Conservation (phyloP, 2,113 vertebrate species). For the Hypomesus transpacificus region DNA sequence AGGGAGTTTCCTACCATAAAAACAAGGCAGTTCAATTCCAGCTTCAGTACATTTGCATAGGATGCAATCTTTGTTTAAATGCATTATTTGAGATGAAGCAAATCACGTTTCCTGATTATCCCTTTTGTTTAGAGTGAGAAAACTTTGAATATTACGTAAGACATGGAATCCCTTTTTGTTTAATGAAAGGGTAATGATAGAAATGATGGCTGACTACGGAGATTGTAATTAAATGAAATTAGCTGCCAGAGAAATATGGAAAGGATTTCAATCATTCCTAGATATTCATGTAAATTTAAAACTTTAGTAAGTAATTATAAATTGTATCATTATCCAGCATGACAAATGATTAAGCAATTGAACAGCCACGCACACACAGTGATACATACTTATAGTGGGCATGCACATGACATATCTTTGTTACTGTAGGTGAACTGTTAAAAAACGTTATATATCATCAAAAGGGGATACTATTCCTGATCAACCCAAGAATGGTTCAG, state of each 20-base stretch:
- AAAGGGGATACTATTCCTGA: not conserved
- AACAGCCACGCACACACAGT: not conserved
- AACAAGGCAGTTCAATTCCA: too few relatives aligned
- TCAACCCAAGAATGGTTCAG: not conserved
- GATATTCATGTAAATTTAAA: not conserved
- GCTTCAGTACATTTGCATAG: too few relatives aligned
- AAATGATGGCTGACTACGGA: constrained; percentile 12
- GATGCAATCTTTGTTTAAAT: not conserved
- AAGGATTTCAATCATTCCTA: constrained; percentile 13
- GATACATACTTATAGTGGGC: constrained; percentile 2
- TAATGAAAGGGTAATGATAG: constrained; percentile 17
- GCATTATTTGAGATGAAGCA: not conserved
- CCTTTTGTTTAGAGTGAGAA: not conserved
- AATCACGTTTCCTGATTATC: not conserved
- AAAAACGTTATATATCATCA: not conserved
- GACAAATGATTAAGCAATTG: constrained; percentile 14
- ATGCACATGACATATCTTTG: too few relatives aligned
- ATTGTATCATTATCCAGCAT: not conserved
- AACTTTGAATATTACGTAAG: constrained; percentile 4
- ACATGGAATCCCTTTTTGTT: constrained; percentile 13
- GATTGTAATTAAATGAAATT: constrained; percentile 28
- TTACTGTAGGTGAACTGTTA: too few relatives aligned
- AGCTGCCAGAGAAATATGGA: constrained; percentile 15
- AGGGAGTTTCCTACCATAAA: too few relatives aligned
- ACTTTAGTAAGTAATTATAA: not conserved